phyloP scores from a whole-genome alignment of 1,140 invertebrate species.

The Antheraea mylitta region DNA sequence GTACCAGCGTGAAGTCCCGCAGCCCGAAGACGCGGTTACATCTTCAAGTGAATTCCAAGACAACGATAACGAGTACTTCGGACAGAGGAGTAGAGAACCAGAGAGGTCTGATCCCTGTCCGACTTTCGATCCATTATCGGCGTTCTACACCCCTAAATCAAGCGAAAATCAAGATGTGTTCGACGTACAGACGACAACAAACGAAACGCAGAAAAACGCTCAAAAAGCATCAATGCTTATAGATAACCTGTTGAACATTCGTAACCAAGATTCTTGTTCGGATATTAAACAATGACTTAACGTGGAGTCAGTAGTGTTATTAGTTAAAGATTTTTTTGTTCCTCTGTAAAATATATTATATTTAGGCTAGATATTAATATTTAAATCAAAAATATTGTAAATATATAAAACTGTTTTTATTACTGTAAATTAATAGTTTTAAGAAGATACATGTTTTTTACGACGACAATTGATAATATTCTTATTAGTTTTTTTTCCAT shows the following conservation, averaged over 20 bases:
- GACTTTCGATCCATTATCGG: constrained; percentile 58
- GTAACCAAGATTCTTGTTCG: constrained; percentile 53
- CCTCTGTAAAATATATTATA: constrained; percentile 67
- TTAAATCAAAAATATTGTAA: constrained; percentile 70
- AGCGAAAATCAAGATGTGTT: constrained; percentile 39
- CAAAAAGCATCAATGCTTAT: constrained; percentile 59
- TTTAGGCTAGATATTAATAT: constrained; percentile 59
- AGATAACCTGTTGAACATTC: constrained; percentile 60
- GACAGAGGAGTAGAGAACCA: constrained; percentile 48
- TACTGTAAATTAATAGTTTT: constrained; percentile 55
- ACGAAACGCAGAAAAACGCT: constrained; percentile 50
- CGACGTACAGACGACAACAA: constrained; percentile 31
- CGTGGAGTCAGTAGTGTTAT: constrained; percentile 58
- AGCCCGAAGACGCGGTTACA: constrained; percentile 63
- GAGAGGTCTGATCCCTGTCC: constrained; percentile 52
- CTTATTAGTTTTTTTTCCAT: constrained; percentile 18
- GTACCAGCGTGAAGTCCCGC: constrained; percentile 51
- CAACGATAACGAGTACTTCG: constrained; percentile 52
- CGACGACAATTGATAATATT: constrained; percentile 24
- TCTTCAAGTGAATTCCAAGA: constrained; percentile 69
- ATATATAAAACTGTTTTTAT: constrained; percentile 69
- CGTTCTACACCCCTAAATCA: constrained; percentile 62
- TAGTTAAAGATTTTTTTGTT: constrained; percentile 73
- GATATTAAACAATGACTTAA: constrained; percentile 49
- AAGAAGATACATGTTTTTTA: constrained; percentile 52